Conservation (phyloP, 2,888 invertebrate species). For the Cerceris rybyensis region DNA sequence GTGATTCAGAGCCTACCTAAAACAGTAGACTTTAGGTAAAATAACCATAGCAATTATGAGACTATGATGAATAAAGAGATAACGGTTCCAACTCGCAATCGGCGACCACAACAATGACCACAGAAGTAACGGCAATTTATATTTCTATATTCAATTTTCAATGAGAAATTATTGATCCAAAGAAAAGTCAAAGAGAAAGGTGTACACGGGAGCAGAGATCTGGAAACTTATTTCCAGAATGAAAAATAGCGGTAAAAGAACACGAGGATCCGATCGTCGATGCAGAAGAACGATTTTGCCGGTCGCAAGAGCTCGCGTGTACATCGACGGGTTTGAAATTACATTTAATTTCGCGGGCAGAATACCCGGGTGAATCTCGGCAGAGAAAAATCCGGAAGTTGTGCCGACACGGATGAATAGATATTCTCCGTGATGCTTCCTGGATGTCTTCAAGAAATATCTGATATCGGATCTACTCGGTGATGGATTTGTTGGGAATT, state of each 20-base stretch:
- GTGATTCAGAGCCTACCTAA: too few relatives aligned
- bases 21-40: too few relatives aligned
- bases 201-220: slow-evolving; percentile 16
- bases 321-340: slow-evolving; percentile 50
- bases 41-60: too few relatives aligned
- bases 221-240: slow-evolving; percentile 35
- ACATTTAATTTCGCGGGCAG: slow-evolving; percentile 61
- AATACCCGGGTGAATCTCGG: slow-evolving; percentile 48
- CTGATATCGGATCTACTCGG: too few relatives aligned
- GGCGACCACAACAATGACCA: too few relatives aligned
- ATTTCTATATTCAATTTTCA: background rate
- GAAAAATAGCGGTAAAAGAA: slow-evolving; percentile 26
- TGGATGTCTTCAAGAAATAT: too few relatives aligned
- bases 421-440: slow-evolving; percentile 44
- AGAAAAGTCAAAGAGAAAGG: slow-evolving; percentile 2
- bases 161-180: background rate
- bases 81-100: too few relatives aligned
- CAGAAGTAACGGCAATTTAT: too few relatives aligned
- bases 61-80: too few relatives aligned
- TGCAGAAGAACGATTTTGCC: slow-evolving; percentile 46
- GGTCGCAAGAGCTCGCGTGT: background rate
- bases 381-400: slow-evolving; percentile 61
- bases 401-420: slow-evolving; percentile 57
- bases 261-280: slow-evolving; percentile 26
- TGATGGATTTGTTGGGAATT: too few relatives aligned